phyloP scores from a whole-genome alignment of 2,113 vertebrate species.

The Zingel zingel region DNA sequence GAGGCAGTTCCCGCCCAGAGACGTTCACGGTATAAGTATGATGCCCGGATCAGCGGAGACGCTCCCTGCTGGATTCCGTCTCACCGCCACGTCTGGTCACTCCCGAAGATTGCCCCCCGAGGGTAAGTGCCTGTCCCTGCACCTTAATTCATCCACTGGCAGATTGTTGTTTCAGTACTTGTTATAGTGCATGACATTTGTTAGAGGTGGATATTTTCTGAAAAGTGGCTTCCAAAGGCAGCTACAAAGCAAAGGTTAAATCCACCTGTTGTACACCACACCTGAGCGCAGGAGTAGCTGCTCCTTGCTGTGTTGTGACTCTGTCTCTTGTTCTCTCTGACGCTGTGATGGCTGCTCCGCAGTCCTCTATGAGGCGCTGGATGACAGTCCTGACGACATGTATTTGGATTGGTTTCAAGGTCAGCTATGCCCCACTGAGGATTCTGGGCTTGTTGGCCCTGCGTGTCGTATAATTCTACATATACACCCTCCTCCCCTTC shows the following conservation, averaged over 20 bases:
- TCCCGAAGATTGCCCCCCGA: slow-evolving; percentile 93
- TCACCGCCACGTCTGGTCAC: slow-evolving; percentile 94
- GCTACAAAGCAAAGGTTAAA: slow-evolving; percentile 18
- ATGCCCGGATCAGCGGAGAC: slow-evolving; percentile 99
- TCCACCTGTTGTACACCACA: slow-evolving; percentile 20
- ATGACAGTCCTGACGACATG: slow-evolving; percentile 85
- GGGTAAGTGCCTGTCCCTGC: slow-evolving; percentile 78
- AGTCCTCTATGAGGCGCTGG: slow-evolving; percentile 85
- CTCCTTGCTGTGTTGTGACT: slow-evolving; percentile 60
- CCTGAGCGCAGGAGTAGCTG: slow-evolving; percentile 28
- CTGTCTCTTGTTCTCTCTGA: slow-evolving; percentile 80
- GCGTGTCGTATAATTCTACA: slow-evolving; percentile 48
- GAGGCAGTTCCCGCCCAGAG: slow-evolving; percentile 94
- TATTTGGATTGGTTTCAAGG: slow-evolving; percentile 88
- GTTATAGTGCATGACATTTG: not conserved
- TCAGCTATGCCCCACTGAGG: slow-evolving; percentile 77
- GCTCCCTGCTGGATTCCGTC: slow-evolving; percentile 95
- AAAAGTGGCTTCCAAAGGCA: not conserved
- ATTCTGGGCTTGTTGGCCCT: slow-evolving; percentile 60
- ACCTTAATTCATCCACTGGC: not conserved
- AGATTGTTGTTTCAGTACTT: not conserved
- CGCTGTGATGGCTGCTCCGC: slow-evolving; percentile 75
- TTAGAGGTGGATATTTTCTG: not conserved
- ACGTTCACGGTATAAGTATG: slow-evolving; percentile 98
- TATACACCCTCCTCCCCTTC: slow-evolving; percentile 29